A percentile compares a stretch with the other conserved stretches of the same genome.
Conservation (phyloP, 2,797 vertebrate species). For the Xiphophorus birchmanni region DNA sequence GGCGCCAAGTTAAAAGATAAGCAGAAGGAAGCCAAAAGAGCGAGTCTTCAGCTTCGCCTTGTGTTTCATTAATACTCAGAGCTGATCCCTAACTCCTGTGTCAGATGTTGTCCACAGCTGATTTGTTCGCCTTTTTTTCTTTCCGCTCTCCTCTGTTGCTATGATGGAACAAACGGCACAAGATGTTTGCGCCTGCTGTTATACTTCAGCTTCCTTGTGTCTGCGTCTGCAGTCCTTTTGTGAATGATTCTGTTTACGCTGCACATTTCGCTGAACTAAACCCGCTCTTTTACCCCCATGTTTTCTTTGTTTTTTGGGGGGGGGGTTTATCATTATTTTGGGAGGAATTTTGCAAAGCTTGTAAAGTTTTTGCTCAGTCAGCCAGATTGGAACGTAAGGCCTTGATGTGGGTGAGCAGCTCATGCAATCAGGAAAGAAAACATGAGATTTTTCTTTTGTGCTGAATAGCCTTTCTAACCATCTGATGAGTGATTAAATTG, state of each 20-base stretch:
- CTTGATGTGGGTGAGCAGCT: conserved; percentile 46
- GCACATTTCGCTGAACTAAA: conserved; percentile 59
- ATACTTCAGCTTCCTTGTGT: conserved; percentile 16
- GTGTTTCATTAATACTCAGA: conserved; percentile 63
- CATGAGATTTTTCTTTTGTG: background rate
- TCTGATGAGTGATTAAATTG: background rate
- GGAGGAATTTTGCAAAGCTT: conserved; percentile 54
- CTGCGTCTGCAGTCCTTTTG: conserved; percentile 15
- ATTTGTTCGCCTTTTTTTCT: background rate
- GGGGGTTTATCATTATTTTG: conserved; percentile 4
- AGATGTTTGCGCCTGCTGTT: conserved; percentile 30
- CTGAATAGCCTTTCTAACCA: conserved; percentile 9
- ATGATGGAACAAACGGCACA: conserved; percentile 63
- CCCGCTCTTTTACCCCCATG: conserved; percentile 31
- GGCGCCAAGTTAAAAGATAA: conserved; percentile 61
- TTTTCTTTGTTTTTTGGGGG: conserved; percentile 8
- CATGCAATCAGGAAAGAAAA: conserved; percentile 43
- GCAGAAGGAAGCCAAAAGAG: conserved; percentile 56
- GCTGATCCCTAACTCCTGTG: conserved; percentile 30
- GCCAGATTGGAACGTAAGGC: conserved; percentile 36
- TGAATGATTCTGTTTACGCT: conserved; percentile 55
- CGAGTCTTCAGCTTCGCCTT: conserved; percentile 68
- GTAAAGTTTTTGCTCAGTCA: conserved; percentile 63
- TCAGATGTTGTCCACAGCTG: conserved; percentile 23
- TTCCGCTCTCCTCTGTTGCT: conserved; percentile 31